These are phyloP conservation scores for Clarias fuscus DNA, from an alignment of 2,797 vertebrate species.

Conservation along the genomic window DNA sequence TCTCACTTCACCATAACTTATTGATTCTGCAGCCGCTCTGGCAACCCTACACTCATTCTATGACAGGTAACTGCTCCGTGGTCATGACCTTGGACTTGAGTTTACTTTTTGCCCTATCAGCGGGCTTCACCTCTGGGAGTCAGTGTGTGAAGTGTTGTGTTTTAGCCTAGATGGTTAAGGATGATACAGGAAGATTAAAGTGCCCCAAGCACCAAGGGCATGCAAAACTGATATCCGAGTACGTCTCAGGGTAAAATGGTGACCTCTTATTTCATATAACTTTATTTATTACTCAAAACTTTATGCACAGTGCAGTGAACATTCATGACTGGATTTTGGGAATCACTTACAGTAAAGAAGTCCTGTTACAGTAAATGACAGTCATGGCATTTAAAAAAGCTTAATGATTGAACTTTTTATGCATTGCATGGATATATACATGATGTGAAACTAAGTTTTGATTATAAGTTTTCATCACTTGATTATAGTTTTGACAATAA, in stretches of 20 bases:
- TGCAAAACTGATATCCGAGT: not conserved
- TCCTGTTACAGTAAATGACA: not conserved
- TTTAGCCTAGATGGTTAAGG: constrained; percentile 16
- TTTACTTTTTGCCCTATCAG: constrained; percentile 22
- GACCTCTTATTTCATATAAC: not conserved
- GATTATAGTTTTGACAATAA: not conserved
- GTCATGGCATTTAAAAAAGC: too few species aligned
- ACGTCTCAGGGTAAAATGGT: not conserved
- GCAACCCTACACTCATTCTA: constrained; percentile 24
- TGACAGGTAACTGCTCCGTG: constrained; percentile 15
- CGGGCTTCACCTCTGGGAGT: constrained; percentile 13
- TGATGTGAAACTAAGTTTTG: not conserved
- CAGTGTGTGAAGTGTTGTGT: constrained; percentile 26
- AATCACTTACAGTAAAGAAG: not conserved
- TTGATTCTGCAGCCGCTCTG: constrained; percentile 27
- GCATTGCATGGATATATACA: not conserved
- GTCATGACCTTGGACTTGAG: not conserved
- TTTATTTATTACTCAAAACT: not conserved
- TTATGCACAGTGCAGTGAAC: too few species aligned
- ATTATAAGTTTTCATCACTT: too few species aligned
- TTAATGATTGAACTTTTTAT: not conserved
- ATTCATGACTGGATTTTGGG: not conserved
- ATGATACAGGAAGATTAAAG: constrained; percentile 7
- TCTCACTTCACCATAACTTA: constrained; percentile 33
- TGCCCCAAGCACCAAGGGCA: not conserved